Evolutionary conservation across 2,113 vertebrate genomes (phyloP).

Genomic region (Neotoma lepida): DNA sequence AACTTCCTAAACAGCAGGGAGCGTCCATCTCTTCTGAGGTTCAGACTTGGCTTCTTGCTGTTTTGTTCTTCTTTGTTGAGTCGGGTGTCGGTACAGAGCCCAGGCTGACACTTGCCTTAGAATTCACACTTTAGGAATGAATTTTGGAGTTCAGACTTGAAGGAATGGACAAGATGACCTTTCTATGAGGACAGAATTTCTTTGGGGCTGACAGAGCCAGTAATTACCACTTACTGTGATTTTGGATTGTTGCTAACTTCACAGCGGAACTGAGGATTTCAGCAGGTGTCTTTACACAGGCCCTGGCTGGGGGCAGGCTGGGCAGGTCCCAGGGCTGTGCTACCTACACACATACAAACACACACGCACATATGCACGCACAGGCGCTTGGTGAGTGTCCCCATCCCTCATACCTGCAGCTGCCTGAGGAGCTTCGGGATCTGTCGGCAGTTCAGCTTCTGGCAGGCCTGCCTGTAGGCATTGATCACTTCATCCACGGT

Average conservation of each 20-base stretch:
- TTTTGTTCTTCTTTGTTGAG: not conserved
- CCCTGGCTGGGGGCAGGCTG: not conserved
- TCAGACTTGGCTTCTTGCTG: not conserved
- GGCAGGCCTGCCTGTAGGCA: constrained; percentile 94
- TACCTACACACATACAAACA: rapidly evolving
- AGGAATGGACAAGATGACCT: not conserved
- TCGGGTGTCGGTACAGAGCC: not conserved
- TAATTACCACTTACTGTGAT: not conserved
- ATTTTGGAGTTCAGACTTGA: not conserved
- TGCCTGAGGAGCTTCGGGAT: constrained; percentile 95
- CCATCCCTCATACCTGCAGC: constrained; percentile 89
- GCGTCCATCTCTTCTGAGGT: not conserved
- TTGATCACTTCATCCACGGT: constrained; percentile 93
- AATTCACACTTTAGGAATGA: not conserved
- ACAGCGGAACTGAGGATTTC: not conserved
- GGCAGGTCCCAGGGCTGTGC: not conserved
- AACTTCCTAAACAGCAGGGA: not conserved
- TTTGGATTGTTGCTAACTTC: not conserved
- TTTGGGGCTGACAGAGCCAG: not conserved
- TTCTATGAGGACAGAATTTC: not conserved
- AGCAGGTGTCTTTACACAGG: too few relatives aligned
- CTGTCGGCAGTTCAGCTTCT: constrained; percentile 96
- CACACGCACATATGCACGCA: not conserved
- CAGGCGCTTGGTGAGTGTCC: too few relatives aligned
- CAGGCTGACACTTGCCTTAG: not conserved